Evolutionary conservation across 2,113 vertebrate genomes (phyloP), one percentile per base, ranked within the genome.

Genomic region (Carassius carassius): DNA sequence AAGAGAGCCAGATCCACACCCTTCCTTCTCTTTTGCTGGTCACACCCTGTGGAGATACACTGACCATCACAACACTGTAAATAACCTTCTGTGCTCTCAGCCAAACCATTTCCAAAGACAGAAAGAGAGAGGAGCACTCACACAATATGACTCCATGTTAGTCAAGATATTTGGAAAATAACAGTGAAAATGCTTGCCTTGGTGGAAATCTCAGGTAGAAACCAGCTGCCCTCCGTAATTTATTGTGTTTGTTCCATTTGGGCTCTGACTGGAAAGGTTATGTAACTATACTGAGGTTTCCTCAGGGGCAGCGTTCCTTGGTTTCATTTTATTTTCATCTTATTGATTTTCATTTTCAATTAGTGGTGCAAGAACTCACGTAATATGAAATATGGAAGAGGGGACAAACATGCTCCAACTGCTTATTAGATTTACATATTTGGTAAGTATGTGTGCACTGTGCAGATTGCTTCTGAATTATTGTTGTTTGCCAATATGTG

Each of bases 311-410:
- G 49, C 62, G 6, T 41, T 35, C 67, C 76, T 85, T 65, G 51
- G 84, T 88, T 90, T 86, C 81, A 85, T 86, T 90, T 25, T 75
- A 83, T 90, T 90, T 90, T 85, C 86, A 85, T 76, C 62, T 83
- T 85, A 89, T 85, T 92, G 54, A 89, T 90, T 91, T 89, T 86
- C 79, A 87, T 88, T 91, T 91, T 90, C 88, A 90, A 88, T 91
- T 54, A 54, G 81, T 79, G 37, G 67, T 14, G 7, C 85, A 85
- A 82, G 60, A 29, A 54, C 51, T 88, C 32, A 14, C 74, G 56
- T 77, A 76, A 83, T 62, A 76, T 72, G 65, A 62, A 82, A 78
- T 77, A 23, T 4, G 3, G 37, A 49, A 44, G 82, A 41, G 54
- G 69, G 80, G 62, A 81, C 75, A 85, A 82, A 84, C 67, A 83